A percentile compares a stretch with the other conserved stretches of the same genome.
These are phyloP conservation scores for Corynorhinus townsendii DNA, from an alignment of 2,113 vertebrate species.

Conservation along the genomic window DNA sequence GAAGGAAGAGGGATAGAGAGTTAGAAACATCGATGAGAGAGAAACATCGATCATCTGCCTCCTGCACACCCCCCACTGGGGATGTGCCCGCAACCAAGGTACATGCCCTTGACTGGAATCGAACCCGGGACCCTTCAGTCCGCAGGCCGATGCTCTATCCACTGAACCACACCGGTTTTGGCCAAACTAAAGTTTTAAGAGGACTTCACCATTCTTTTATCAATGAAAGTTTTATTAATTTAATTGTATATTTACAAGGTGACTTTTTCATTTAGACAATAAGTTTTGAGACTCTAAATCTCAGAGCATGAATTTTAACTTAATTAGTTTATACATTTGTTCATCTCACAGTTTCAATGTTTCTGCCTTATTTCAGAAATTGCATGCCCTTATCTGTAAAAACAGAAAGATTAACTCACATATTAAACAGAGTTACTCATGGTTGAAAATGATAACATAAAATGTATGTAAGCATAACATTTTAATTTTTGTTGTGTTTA, in stretches of 20 bases:
- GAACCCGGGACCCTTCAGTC: no score
- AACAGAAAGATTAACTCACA: conserved; percentile 51
- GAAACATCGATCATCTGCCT: no score
- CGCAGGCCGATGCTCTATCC: no score
- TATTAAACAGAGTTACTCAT: conserved; percentile 55
- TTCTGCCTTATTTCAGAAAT: conserved; percentile 38
- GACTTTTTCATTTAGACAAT: conserved; percentile 58
- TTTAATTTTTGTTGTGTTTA: conserved; percentile 45
- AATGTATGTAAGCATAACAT: conserved; percentile 39
- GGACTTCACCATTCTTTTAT: background rate
- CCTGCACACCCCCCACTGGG: no score
- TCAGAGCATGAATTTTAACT: conserved; percentile 57
- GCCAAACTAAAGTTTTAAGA: conserved; percentile 24
- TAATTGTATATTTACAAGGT: conserved; percentile 63
- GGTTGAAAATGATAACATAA: conserved; percentile 57
- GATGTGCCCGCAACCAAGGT: no score
- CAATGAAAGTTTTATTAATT: conserved; percentile 45
- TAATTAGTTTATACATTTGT: conserved; percentile 65
- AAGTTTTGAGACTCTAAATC: conserved; percentile 22
- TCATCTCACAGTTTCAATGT: conserved; percentile 46
- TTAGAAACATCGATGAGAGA: no score
- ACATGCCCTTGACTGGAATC: no score
- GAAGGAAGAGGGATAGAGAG: no score
- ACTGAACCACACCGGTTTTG: no score
- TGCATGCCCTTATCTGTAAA: conserved; percentile 62